Evolutionary conservation across 2,797 vertebrate species (phyloP).

Genomic region (Parauchenoglanis punctatus): DNA sequence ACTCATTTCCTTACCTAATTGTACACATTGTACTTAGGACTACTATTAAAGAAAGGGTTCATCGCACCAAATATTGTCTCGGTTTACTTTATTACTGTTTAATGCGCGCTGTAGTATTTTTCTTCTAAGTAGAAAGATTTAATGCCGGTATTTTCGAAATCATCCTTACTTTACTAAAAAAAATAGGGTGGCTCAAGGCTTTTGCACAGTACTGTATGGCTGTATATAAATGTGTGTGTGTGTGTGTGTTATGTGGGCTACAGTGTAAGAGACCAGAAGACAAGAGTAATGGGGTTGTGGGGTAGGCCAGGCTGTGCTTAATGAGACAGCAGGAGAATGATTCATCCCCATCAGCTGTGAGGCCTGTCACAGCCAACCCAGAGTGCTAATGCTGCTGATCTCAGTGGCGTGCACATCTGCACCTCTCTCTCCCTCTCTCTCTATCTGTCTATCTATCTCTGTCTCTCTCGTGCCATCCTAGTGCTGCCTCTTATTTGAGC

Average conservation of each 20-base stretch:
- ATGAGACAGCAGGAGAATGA: constrained; percentile 62
- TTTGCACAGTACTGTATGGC: neutral
- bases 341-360: constrained; percentile 59
- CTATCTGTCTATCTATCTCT: constrained; percentile 26
- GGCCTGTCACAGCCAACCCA: constrained; percentile 59
- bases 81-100: too few species aligned
- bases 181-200: too few species aligned
- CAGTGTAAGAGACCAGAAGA: constrained; percentile 37
- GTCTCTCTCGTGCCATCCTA: neutral
- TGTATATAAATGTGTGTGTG: constrained; percentile 7
- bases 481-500: constrained; percentile 9
- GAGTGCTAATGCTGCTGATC: constrained; percentile 64
- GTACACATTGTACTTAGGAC: too few species aligned
- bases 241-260: neutral
- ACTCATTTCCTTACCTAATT: too few species aligned
- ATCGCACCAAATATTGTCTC: too few species aligned
- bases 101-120: too few species aligned
- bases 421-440: constrained; percentile 21
- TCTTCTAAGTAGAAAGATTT: too few species aligned
- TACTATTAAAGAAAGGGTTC: too few species aligned
- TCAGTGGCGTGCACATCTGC: constrained; percentile 59
- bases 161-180: too few species aligned
- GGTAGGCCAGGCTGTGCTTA: constrained; percentile 57
- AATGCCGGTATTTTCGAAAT: too few species aligned
- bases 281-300: constrained; percentile 56